Evolutionary conservation across 2,888 invertebrate genomes (phyloP).

Genomic region (Emmelina monodactyla): DNA sequence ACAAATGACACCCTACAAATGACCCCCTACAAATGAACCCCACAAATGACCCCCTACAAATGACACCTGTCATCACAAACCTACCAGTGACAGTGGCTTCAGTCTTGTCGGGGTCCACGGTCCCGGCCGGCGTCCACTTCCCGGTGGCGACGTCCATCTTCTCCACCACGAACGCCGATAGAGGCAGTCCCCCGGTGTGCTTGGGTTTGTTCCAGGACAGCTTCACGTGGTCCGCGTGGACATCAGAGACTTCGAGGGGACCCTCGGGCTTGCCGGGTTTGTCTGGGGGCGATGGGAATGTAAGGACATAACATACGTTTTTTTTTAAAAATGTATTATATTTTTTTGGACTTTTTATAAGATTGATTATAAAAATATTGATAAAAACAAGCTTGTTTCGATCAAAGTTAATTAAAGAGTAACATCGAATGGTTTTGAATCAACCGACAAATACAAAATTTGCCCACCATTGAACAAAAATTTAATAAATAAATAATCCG

Average conservation of each 20-base stretch:
- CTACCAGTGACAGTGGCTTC: conserved; percentile 79
- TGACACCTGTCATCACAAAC: too few species aligned
- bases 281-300: conserved; percentile 66
- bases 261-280: conserved; percentile 90
- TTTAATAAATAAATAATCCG: too few species aligned
- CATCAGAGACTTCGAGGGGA: conserved; percentile 88
- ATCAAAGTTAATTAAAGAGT: too few species aligned
- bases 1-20: too few species aligned
- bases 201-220: conserved; percentile 94
- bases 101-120: conserved; percentile 80
- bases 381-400: too few species aligned
- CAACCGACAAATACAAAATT: too few species aligned
- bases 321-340: background rate
- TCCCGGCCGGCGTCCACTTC: conserved; percentile 87
- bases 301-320: background rate
- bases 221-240: conserved; percentile 93
- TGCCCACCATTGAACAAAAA: too few species aligned
- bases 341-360: too few species aligned
- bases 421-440: too few species aligned
- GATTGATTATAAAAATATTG: too few species aligned
- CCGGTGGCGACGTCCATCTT: conserved; percentile 92
- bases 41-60: too few species aligned
- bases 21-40: too few species aligned
- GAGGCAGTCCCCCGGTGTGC: conserved; percentile 93
- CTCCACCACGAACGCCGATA: conserved; percentile 91